Base-by-base conservation (phyloP, 2,888 invertebrate species). In the Scaptomyza tumidula region DNA sequence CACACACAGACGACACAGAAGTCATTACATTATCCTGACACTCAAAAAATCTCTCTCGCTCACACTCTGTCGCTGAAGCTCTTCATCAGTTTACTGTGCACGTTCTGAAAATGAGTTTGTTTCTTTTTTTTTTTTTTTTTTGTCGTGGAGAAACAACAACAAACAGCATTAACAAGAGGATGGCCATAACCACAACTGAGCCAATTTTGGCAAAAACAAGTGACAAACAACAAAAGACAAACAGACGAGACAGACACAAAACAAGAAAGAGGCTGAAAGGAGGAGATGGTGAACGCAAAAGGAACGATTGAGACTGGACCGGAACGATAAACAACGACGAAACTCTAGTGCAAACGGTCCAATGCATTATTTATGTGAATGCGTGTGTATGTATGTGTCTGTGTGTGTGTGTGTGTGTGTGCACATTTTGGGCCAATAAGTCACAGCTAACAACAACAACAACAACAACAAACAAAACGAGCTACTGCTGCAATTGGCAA, bases 141-240 rank as follows among this genome's bases (percentile, higher is more conserved):
- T 67, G 72, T 71, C 60, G 65, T 64, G 66, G 1, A 71, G 59
- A 24, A 67, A 50, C 41, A 68, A 46, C 39, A 61, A 24, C 1
- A 24, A 68, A 46, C 39, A 61, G 27, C 1, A 24, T 2, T 24
- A 24, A 24, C 11, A 48, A 16, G 57, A 54, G 49, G 60, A 56
- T 53, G 53, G 45, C 60, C 63, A 78, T 81, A 84, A 82, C 82
- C 85, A 69, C 80, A 80, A 75, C 64, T 67, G 62, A 73, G 79
- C 85, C 82, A 85, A 82, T 82, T 82, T 82, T 85, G 82, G 82
- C 82, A 81, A 82, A 82, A 82, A 82, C 82, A 82, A 85, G 85
- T 85, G 81, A 81, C 81, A 81, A 84, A n/a, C n/a, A n/a, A n/a
- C n/a, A n/a, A 78, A 81, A 84, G 68, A 66, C 33, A 61, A 62